phyloP scores from a whole-genome alignment of 53 echinoderm and acorn worm genomes.

The Echinometra lucunter region DNA sequence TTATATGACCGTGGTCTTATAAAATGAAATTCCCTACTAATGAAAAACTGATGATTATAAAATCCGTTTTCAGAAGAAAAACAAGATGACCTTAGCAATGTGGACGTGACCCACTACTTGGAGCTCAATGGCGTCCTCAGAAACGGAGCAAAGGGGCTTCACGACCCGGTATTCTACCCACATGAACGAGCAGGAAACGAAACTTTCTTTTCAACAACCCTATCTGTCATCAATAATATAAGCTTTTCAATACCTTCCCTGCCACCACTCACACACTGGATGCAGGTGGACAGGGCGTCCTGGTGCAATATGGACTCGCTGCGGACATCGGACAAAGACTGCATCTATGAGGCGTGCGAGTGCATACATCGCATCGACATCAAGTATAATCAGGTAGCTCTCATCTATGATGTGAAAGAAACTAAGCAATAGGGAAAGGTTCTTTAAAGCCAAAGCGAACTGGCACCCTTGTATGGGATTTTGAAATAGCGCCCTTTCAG shows the following conservation, averaged over 20 bases:
- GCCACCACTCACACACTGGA: constrained; percentile 76
- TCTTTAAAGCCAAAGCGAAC: too few relatives aligned
- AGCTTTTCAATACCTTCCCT: constrained; percentile 47
- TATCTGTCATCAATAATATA: constrained; percentile 73
- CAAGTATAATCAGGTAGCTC: constrained; percentile 69
- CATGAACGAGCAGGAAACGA: constrained; percentile 63
- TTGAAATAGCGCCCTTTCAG: too few relatives aligned
- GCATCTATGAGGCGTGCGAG: constrained; percentile 74
- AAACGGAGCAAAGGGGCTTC: constrained; percentile 77
- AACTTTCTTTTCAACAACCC: constrained; percentile 61
- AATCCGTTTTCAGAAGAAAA: constrained; percentile 13
- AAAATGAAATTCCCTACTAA: too few relatives aligned
- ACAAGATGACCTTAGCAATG: constrained; percentile 44
- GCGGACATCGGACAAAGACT: constrained; percentile 66
- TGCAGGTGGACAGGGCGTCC: constrained; percentile 47
- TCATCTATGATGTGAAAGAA: too few relatives aligned
- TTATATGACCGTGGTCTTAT: too few relatives aligned
- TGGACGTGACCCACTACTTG: constrained; percentile 27
- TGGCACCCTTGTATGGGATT: too few relatives aligned
- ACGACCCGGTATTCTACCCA: constrained; percentile 79
- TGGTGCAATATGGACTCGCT: constrained; percentile 73
- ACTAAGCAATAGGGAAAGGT: too few relatives aligned
- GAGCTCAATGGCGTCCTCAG: background rate
- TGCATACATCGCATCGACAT: constrained; percentile 76
- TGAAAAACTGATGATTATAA: too few relatives aligned